Conservation (phyloP, 2,888 invertebrate species). For the Synanthedon formicaeformis region DNA sequence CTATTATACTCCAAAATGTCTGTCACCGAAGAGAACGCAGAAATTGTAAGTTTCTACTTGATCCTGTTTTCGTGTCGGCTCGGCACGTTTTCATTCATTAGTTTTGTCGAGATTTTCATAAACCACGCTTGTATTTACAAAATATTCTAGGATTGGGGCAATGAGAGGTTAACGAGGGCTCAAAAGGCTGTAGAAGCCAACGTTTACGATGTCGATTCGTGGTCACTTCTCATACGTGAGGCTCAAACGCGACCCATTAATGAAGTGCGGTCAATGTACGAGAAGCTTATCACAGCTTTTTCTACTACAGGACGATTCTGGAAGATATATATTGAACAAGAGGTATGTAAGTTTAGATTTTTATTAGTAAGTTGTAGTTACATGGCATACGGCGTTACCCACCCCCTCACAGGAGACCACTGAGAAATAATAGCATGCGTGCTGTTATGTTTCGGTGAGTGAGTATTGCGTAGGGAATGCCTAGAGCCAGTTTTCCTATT, state of each 20-base stretch:
- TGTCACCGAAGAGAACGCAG: constrained; percentile 30
- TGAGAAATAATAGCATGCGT: not conserved
- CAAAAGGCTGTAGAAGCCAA: constrained; percentile 89
- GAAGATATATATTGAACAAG: constrained; percentile 99
- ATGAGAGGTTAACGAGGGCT: constrained; percentile 84
- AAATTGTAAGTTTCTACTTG: constrained; percentile 34
- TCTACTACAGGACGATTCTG: constrained; percentile 98
- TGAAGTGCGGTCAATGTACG: constrained; percentile 92
- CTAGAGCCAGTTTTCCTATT: too few species aligned
- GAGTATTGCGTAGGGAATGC: too few species aligned
- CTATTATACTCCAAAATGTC: not conserved
- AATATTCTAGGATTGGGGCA: constrained; percentile 83
- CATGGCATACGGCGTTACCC: too few species aligned
- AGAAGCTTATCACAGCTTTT: constrained; percentile 93
- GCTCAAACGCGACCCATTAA: constrained; percentile 89
- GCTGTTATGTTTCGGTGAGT: too few species aligned
- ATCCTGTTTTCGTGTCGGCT: not conserved
- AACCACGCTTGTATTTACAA: not conserved
- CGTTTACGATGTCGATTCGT: constrained; percentile 95
- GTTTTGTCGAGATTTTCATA: not conserved
- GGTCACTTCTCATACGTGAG: constrained; percentile 95
- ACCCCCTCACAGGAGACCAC: not conserved
- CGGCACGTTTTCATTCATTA: not conserved
- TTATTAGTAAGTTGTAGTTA: not conserved
- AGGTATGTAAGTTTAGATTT: constrained; percentile 70